These are phyloP conservation scores for Apus apus DNA, from an alignment of 2,113 vertebrate species.

Conservation along the genomic window DNA sequence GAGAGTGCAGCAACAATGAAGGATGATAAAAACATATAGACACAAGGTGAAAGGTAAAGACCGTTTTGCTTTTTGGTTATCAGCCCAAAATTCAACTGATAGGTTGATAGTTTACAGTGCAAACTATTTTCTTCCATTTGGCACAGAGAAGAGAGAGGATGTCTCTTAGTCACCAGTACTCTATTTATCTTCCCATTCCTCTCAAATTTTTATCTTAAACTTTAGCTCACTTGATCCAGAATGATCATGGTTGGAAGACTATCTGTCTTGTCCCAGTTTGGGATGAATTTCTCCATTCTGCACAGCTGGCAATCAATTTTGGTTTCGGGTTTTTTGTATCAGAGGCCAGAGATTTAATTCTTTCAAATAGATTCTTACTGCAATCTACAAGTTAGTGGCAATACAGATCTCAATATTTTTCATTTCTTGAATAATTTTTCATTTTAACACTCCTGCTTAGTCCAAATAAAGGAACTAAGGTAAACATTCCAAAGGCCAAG, in stretches of 20 bases:
- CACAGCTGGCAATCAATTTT: neutral
- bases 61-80: neutral
- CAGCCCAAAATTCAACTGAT: neutral
- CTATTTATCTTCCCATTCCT: neutral
- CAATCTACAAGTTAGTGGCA: neutral
- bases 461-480: neutral
- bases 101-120: neutral
- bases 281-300: neutral
- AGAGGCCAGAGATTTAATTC: neutral
- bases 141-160: neutral
- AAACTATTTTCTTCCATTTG: neutral
- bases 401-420: neutral
- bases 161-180: neutral
- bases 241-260: neutral
- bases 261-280: neutral
- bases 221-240: neutral
- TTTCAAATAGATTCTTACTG: neutral
- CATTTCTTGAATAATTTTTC: neutral
- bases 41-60: neutral
- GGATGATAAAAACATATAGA: neutral
- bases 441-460: neutral
- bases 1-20: neutral
- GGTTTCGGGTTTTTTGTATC: neutral
- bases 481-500: neutral
- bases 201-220: neutral